Base-by-base conservation (phyloP, 2,113 vertebrate genomes). In the Myotis lucifugus region DNA sequence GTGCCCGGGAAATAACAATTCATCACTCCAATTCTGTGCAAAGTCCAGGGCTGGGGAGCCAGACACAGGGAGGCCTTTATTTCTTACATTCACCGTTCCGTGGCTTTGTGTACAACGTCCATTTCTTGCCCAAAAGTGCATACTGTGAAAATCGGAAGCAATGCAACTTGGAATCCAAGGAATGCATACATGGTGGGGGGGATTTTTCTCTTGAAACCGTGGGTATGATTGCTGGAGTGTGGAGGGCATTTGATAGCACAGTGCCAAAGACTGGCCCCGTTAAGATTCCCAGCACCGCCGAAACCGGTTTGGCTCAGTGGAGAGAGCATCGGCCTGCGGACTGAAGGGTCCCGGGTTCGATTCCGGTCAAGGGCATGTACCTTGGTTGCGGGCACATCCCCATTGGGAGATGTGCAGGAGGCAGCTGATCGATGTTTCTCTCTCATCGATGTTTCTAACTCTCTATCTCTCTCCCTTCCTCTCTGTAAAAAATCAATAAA, bases 141-240 rank as follows among this genome's bases (percentile, higher is more conserved):
- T 78, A 77, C 66, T 83, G 77, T 70, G 88, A 92, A 96, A 86
- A 92, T 67, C 69, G 61, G 73, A 93, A 95, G 77, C 34, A 93
- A 74, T 23, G 69, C 40, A 88, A 48, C 42, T 90, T 29, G 66
- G 69, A 95, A 73, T 88, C 92, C 77, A 94, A 78, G 50, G 66
- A 84, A 90, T 61, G 27, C 23, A 48, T 17, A 59, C 34, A 69
- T 70, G 74, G 1, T 56, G 11, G 29, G 29, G 46, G 82, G 19
- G 64, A 11, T 67, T 92, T 61, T 42, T 92, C 42, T 90, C 37
- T 61, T 25, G 52, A 50, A 77, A 27, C 54, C 2, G 0, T 19
- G 23, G 29, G 29, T 8, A 13, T 61, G 69, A 93, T 17, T 25
- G 27, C 48, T 7, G 48, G 12, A 27, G 6, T 23, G 34, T 25